Base-by-base conservation (phyloP, 1,140 invertebrate genomes). In the Dendroctonus valens region DNA sequence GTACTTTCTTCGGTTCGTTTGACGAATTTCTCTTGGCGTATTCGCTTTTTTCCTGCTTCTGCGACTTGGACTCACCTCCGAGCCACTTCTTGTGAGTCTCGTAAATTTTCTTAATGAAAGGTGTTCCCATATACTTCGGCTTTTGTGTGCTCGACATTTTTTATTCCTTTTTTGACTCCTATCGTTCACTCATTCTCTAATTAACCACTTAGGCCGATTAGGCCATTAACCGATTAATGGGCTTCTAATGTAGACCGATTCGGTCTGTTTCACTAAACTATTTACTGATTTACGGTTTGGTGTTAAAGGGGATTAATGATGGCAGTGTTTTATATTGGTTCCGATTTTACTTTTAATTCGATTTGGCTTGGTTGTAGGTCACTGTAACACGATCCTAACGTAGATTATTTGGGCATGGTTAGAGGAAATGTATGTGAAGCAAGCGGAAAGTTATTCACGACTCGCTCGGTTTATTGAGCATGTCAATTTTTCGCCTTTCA, bases 81-180 rank as follows among this genome's bases (percentile, higher is more conserved):
- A 70, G 41, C 69, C 65, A 70, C 49, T 68, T 74, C 54, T 68
- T 74, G 8, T 67, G 69, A 7, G 69, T 65, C 41, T 71, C 68
- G 49, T 67, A 70, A 8, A 73, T 59, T 64, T 73, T 73, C 54
- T 71, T 72, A 44, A 74, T 65, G 39, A 72, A 62, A 59, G 70
- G 69, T 46, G 68, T 70, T 44, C 53, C 69, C 58, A 69, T 65
- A 40, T 65, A 64, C 60, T 71, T 71, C 8, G 55, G 42, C 48
- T 68, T 67, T 57, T 66, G 63, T 14, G 48, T 55, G 63, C 63
- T 49, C 48, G 70, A 69, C 70, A 69, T 69, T 14, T 63, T 12
- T 67, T 39, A 54, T 38, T 55, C 12, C 14, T 50, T 40, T 11
- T 59, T 8, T 14, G 53, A 11, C 5, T 39, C 39, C 41, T 26